Percentiles rank a stretch among this genome's conserved stretches.
Evolutionary conservation across 2,797 vertebrate genomes (phyloP).

Genomic region (Salarias fasciatus): DNA sequence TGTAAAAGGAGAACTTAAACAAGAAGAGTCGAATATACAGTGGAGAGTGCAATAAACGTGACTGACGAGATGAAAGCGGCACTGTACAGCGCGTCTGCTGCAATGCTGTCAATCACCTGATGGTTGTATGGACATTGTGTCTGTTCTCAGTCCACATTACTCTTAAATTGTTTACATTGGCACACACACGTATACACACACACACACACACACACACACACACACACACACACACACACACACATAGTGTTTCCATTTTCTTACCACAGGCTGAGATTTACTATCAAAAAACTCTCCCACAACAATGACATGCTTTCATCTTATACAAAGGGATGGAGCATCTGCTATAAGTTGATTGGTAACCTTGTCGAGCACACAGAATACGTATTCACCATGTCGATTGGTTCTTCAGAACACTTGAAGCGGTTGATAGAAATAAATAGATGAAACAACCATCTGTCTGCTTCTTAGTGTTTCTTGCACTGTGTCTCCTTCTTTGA

Average conservation of each 20-base stretch:
- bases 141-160: conserved; percentile 16
- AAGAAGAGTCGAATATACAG: not conserved
- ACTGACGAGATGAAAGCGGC: conserved; percentile 6
- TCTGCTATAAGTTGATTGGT: no score
- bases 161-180: conserved; percentile 3
- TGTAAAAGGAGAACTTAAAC: not conserved
- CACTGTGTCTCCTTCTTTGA: not conserved
- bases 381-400: conserved; percentile 9
- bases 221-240: no score
- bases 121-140: conserved; percentile 38
- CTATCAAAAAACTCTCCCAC: not conserved
- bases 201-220: conserved; percentile 9
- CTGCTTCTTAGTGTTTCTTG: conserved; percentile 6
- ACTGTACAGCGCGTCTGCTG: conserved; percentile 15
- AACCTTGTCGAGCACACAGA: conserved; percentile 6
- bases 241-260: not conserved
- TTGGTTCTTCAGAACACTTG: conserved; percentile 7
- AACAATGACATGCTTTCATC: no score
- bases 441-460: conserved; percentile 5
- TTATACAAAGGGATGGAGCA: no score
- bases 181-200: not conserved
- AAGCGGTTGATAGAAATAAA: conserved; percentile 11
- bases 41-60: not conserved
- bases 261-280: conserved; percentile 9
- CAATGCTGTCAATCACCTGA: conserved; percentile 28